Percentiles rank a stretch among this genome's conserved stretches.
These are phyloP conservation scores for Drosophila ogumai DNA, from an alignment of 1,140 invertebrate genomes.

Conservation along the genomic window DNA sequence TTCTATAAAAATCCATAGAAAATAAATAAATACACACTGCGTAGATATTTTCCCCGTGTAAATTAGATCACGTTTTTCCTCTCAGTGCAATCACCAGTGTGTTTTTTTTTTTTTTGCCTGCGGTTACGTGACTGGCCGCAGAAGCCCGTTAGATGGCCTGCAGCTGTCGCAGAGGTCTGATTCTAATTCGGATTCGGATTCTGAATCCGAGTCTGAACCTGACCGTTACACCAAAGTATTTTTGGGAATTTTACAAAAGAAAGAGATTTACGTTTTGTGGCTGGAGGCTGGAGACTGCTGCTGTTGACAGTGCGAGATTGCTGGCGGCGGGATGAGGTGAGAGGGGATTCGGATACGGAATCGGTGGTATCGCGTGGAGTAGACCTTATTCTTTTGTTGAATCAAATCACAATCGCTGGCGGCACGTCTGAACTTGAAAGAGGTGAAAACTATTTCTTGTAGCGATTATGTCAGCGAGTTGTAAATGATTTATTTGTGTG, in stretches of 20 bases:
- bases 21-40: neutral
- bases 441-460: conserved; percentile 47
- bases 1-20: neutral
- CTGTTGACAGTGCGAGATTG: conserved; percentile 58
- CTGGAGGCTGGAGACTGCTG: conserved; percentile 45
- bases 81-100: conserved; percentile 20
- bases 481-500: conserved; percentile 53
- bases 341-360: neutral
- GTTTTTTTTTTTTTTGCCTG: conserved; percentile 26
- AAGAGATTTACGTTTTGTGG: conserved; percentile 69
- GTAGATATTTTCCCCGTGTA: too few species aligned
- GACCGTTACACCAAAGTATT: conserved; percentile 57
- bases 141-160: conserved; percentile 73
- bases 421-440: conserved; percentile 79
- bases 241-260: conserved; percentile 25
- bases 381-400: conserved; percentile 67
- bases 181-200: conserved; percentile 27
- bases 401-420: conserved; percentile 73
- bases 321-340: conserved; percentile 18
- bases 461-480: conserved; percentile 73
- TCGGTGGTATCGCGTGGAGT: conserved; percentile 11
- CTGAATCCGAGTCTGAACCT: conserved; percentile 44
- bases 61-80: neutral
- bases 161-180: conserved; percentile 63
- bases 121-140: conserved; percentile 73